These are phyloP conservation scores for Orussus abietinus DNA, from an alignment of 1,140 invertebrate genomes.

Conservation along the genomic window DNA sequence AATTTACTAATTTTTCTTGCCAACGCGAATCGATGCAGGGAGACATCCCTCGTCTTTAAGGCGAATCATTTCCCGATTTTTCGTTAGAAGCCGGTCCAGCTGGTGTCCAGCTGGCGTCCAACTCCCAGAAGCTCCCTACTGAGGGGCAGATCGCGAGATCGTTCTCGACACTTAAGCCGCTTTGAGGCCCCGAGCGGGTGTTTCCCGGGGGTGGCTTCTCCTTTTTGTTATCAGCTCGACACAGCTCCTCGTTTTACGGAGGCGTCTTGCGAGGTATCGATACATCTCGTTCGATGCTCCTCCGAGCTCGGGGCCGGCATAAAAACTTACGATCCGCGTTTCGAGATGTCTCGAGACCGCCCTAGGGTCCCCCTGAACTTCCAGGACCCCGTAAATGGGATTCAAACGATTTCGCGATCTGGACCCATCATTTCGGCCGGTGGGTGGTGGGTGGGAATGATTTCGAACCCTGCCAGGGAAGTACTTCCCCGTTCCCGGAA, in stretches of 20 bases:
- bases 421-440: no score
- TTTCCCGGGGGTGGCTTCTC: constrained; percentile 10
- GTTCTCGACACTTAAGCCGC: not conserved
- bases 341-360: constrained; percentile 15
- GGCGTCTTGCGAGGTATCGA: constrained; percentile 5
- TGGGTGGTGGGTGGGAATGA: no score
- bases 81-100: constrained; percentile 1
- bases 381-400: no score
- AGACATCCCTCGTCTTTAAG: no score
- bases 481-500: no score
- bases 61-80: constrained; percentile 9
- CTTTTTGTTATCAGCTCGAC: constrained; percentile 32
- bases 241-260: constrained; percentile 16
- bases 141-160: no score
- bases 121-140: not conserved
- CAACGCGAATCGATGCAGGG: no score
- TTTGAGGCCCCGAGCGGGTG: no score
- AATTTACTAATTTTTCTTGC: no score
- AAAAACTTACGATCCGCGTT: constrained; percentile 27
- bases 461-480: no score
- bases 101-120: not conserved
- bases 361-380: no score
- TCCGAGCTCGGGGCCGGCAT: constrained; percentile 9
- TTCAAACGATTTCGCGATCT: no score
- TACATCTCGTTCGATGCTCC: not conserved